Base-by-base conservation (phyloP, 2,113 vertebrate species). In the Cryptotis parvus region DNA sequence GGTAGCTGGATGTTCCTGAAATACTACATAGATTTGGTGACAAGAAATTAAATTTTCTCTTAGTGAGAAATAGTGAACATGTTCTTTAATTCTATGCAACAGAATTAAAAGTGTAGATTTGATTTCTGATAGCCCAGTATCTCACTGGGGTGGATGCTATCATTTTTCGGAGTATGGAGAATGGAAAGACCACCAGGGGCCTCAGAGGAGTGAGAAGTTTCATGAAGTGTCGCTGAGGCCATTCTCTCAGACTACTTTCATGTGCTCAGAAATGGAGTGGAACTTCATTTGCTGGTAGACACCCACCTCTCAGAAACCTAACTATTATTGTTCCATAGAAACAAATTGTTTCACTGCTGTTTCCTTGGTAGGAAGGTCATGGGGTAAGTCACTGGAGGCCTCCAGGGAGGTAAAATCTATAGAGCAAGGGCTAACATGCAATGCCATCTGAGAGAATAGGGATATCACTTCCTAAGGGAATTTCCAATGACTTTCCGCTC, bases 401-500 rank as follows among this genome's bases (percentile, higher is more conserved):
- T 86, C 84, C 52, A 76, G 94, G 84, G 63, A 87, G 37, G 3
- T 58, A 82, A 95, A 95, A 89, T n/a, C n/a, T n/a, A n/a, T 87
- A 94, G 1, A 92, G 89, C 49, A 78, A 89, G 49, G 70, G 69
- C 6, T 3, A 87, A 81, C 88, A 77, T 29, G 52, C 65, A 90
- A 18, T 81, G 87, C 78, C 76, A 75, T 52, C 80, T 55, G 58
- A 84, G 33, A 83, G 49, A 91, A 82, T 33, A 20, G 37, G 43
- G 70, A 66, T 84, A 87, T 91, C 81, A 92, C 95, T 95, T 95
- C 89, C 74, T 93, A 1, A 1, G 81, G 89, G 80, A 92, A 69
- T 52, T 89, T 87, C 45, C 45, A 84, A 35, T 90, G 41, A 70
- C 20, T 18, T 76, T 82, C 70, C 78, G n/a, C 12, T 77, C 29